Base-by-base conservation (phyloP, 2,797 vertebrate genomes). In the Urocyon cinereoargenteus region DNA sequence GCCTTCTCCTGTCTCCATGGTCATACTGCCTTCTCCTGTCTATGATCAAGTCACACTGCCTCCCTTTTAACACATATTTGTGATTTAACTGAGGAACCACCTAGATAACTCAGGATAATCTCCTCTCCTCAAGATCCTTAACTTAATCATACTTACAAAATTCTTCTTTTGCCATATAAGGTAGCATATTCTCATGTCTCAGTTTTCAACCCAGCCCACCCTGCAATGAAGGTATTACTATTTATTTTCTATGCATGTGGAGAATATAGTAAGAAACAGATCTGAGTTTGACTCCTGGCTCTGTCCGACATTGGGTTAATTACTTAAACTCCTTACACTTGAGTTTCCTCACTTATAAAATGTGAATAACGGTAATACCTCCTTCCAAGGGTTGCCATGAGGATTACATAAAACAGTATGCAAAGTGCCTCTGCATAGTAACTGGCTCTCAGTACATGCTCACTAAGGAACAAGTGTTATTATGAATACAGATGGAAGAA, bases 271-370 rank as follows among this genome's bases (percentile, higher is more conserved):
- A 70, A 90, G 86, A 77, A 61, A 18, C 18, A 24, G n/a, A 73
- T 13, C 40, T 70, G 62, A 86, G 70, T 83, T 93, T 82, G 77
- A 59, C 22, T 62, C 78, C 45, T 21, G 12, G 81, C 15, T 96
- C 87, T 31, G 16, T 64, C 31, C 19, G 19, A 88, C 14, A 77
- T 1, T 61, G 28, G 40, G 49, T 70, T 75, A 95, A 70, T 59
- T 83, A 75, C 31, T 66, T 78, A 40, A 91, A 93, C 49, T 86
- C 62, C n/a, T 97, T 28, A 57, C 21, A 49, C 26, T 55, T 36
- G 64, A 73, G 21, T 93, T 64, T 78, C 49, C 31, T 92, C 49
- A 57, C 36, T 86, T 73, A 49, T 40, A 90, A 94, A 75, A 89
- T 45, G 19, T 55, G 62, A n/a, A 86, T 45, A 86, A 77, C 16